Conservation (phyloP, 2,113 vertebrate species). For the Coturnix japonica region DNA sequence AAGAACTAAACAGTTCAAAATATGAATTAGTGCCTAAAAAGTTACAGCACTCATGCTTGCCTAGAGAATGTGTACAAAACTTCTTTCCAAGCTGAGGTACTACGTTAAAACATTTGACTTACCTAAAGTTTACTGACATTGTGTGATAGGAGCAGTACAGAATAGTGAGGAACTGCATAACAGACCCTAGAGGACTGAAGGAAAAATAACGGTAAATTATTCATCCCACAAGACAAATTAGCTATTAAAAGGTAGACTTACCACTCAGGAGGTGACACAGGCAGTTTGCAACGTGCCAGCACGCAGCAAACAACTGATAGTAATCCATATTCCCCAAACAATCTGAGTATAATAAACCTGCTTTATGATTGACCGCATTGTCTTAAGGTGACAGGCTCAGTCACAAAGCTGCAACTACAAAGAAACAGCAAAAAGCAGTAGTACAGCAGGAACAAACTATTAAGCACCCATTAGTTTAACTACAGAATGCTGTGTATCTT, state of each 20-base stretch:
- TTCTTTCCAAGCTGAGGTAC: not conserved
- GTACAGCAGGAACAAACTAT: not conserved
- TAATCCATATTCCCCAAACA: not conserved
- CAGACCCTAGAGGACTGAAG: not conserved
- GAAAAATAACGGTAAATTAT: not conserved
- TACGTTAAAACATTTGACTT: not conserved
- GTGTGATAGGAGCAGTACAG: not conserved
- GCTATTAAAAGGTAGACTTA: not conserved
- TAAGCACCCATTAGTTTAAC: conserved; percentile 1
- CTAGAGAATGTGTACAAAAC: not conserved
- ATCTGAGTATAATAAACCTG: not conserved
- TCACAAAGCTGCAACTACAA: not conserved
- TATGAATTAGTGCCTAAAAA: fast-evolving
- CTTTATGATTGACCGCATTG: not conserved
- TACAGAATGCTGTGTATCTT: not conserved
- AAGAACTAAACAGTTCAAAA: not conserved
- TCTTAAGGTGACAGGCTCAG: not conserved
- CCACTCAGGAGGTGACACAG: not conserved
- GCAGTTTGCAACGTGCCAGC: not conserved
- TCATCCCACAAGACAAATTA: not conserved
- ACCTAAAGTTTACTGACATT: not conserved
- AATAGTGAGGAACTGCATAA: not conserved
- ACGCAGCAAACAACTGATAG: not conserved
- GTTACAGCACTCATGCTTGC: fast-evolving
- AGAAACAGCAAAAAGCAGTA: not conserved